Conservation (phyloP, 2,797 vertebrate genomes). For the Mormyrops attenuatus region DNA sequence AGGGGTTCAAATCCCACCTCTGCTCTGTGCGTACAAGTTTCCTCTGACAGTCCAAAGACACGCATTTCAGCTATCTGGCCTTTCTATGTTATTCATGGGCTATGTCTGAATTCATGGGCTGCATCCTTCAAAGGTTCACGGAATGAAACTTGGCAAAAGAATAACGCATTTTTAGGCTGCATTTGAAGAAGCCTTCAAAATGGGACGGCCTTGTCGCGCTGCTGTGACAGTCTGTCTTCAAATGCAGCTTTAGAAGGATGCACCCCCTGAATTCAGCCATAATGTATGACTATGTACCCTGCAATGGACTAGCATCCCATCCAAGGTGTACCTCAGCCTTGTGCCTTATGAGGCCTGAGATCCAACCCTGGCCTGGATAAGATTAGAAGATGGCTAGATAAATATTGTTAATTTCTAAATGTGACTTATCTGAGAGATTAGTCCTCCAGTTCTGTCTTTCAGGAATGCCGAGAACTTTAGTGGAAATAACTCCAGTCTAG, state of each 20-base stretch:
- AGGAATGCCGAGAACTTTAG: neutral
- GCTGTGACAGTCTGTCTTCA: neutral
- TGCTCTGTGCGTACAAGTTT: neutral
- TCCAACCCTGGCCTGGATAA: neutral
- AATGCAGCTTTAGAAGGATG: neutral
- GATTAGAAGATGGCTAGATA: neutral
- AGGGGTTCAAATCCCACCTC: neutral
- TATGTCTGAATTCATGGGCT: neutral
- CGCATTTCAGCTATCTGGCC: neutral
- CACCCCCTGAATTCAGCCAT: no score
- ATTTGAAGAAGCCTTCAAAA: neutral
- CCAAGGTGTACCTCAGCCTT: neutral
- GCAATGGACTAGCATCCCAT: neutral
- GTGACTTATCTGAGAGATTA: neutral
- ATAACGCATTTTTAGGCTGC: neutral
- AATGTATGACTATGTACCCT: neutral
- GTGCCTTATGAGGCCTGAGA: neutral
- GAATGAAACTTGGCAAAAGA: neutral
- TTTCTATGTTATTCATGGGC: neutral
- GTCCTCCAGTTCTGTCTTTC: neutral
- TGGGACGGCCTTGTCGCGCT: neutral
- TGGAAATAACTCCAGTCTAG: neutral
- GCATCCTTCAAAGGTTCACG: neutral
- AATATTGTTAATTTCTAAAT: neutral
- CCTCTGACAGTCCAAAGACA: neutral